A percentile compares a stretch with the other conserved stretches of the same genome.
phyloP scores from a whole-genome alignment of 2,888 invertebrate genomes.

The Oligia latruncula region DNA sequence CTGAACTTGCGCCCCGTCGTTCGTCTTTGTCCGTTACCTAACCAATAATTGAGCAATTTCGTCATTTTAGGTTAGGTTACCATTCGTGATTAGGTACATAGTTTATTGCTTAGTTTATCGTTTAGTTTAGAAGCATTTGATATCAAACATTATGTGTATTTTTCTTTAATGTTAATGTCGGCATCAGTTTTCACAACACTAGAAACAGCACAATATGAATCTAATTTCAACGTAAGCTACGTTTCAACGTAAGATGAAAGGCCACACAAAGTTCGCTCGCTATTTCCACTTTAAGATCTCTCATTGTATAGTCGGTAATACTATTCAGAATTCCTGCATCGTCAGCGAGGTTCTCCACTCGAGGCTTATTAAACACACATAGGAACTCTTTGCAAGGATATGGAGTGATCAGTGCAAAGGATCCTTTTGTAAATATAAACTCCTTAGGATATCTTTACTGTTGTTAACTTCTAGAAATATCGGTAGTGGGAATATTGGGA shows the following conservation, averaged over 20 bases:
- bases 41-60: too few relatives aligned
- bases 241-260: constrained; percentile 22
- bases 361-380: constrained; percentile 35
- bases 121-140: background rate
- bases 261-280: constrained; percentile 24
- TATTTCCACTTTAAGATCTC: constrained; percentile 44
- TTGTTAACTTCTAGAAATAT: background rate
- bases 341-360: constrained; percentile 33
- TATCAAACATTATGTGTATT: background rate
- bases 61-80: too few relatives aligned
- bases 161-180: background rate
- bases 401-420: constrained; percentile 21
- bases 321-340: constrained; percentile 50
- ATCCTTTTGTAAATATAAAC: background rate
- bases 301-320: constrained; percentile 55
- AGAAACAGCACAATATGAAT: constrained; percentile 21
- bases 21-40: too few relatives aligned
- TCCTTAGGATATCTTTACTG: background rate
- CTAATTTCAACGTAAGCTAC: constrained; percentile 14
- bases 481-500: too few relatives aligned
- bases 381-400: constrained; percentile 16
- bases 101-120: too few relatives aligned
- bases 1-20: too few relatives aligned
- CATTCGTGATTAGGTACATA: too few relatives aligned
- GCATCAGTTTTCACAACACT: background rate